Conservation (phyloP, 2,797 vertebrate species). For the Myotis pilosus region DNA sequence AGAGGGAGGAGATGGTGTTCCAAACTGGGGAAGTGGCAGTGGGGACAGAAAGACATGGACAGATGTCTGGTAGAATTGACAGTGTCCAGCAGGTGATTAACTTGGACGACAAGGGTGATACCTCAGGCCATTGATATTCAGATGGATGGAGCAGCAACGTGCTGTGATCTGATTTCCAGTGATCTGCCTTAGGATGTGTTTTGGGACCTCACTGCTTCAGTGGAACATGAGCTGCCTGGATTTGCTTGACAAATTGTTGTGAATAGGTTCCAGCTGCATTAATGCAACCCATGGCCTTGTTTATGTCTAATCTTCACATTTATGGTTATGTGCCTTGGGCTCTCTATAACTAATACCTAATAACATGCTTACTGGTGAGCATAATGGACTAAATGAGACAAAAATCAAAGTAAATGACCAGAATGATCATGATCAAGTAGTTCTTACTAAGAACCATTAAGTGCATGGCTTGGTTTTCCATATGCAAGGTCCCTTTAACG, state of each 20-base stretch:
- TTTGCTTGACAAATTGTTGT: conserved; percentile 32
- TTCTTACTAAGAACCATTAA: conserved; percentile 49
- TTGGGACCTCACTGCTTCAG: background rate
- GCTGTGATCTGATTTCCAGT: background rate
- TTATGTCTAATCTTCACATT: conserved; percentile 36
- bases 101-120: background rate
- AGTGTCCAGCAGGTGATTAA: background rate
- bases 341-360: conserved; percentile 34
- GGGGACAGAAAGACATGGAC: background rate
- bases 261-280: conserved; percentile 50
- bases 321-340: conserved; percentile 34
- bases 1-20: background rate
- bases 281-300: background rate
- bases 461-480: background rate
- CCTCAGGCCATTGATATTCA: background rate
- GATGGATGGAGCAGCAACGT: background rate
- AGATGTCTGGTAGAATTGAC: background rate
- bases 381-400: conserved; percentile 47
- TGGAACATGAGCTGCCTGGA: background rate
- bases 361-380: conserved; percentile 38
- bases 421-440: conserved; percentile 17
- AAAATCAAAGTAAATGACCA: conserved; percentile 45
- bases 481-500: conserved; percentile 10
- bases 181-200: background rate
- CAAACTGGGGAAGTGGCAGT: background rate